Evolutionary conservation across 1,140 invertebrate species (phyloP).

Genomic region (Drosophila melanica): DNA sequence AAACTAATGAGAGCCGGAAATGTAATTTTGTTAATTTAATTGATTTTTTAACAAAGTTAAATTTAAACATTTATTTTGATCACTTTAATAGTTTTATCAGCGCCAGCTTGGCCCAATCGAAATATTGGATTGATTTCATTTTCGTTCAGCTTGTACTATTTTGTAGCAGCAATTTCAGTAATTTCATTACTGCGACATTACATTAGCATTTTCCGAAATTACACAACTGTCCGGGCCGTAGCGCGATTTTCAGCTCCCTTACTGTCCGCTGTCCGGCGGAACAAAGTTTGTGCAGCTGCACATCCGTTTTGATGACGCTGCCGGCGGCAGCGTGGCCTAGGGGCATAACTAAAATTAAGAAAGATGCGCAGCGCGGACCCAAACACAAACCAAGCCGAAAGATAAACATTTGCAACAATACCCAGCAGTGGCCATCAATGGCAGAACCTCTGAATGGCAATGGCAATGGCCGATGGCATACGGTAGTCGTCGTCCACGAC

Average conservation of each 20-base stretch:
- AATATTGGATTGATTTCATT: conserved; percentile 1
- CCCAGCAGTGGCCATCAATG: conserved; percentile 39
- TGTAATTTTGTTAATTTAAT: too few species aligned
- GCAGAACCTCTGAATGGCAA: conserved; percentile 37
- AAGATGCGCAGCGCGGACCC: conserved; percentile 21
- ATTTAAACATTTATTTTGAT: too few species aligned
- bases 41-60: too few species aligned
- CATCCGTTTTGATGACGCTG: conserved; percentile 66
- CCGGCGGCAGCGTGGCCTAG: conserved; percentile 25
- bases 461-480: conserved; percentile 51
- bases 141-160: conserved; percentile 18
- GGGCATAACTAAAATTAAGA: conserved; percentile 48
- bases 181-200: conserved; percentile 65
- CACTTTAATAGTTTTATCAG: too few species aligned
- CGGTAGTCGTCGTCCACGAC: conserved; percentile 48
- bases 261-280: conserved; percentile 4
- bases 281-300: conserved; percentile 73
- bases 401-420: conserved; percentile 73
- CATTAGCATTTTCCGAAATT: conserved; percentile 69
- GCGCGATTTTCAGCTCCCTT: conserved; percentile 13
- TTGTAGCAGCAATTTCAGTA: conserved; percentile 43
- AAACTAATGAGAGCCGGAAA: too few species aligned
- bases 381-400: conserved; percentile 53
- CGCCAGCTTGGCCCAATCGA: conserved; percentile 1
- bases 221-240: conserved; percentile 15